phyloP scores from a whole-genome alignment of 1,140 invertebrate genomes.

The Pollicipes pollicipes region DNA sequence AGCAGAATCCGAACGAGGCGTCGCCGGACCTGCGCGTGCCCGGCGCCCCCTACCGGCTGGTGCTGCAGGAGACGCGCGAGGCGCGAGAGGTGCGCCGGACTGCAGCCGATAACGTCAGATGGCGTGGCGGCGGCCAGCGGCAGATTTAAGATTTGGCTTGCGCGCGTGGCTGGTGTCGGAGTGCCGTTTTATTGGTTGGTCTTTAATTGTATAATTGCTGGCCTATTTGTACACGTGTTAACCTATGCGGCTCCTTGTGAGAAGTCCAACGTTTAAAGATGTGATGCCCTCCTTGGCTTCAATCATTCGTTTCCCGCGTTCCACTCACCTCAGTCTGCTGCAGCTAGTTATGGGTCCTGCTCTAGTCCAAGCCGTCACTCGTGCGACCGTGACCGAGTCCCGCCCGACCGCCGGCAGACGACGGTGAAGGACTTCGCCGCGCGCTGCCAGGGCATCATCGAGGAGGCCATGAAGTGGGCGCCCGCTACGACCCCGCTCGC shows the following conservation, averaged over 20 bases:
- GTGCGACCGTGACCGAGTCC: neutral
- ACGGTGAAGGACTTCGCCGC: slow-evolving; percentile 72
- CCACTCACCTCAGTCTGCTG: no score
- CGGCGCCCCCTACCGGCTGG: slow-evolving; percentile 61
- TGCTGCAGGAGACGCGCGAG: slow-evolving; percentile 77
- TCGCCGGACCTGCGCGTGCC: slow-evolving; percentile 64
- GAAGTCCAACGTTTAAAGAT: no score
- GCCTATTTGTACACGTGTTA: no score
- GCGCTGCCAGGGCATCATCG: slow-evolving; percentile 78
- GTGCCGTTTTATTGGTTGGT: no score
- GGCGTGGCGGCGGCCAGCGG: neutral
- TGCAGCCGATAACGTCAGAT: neutral
- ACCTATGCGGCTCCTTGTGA: no score
- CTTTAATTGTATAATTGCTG: no score
- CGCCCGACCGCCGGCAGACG: slow-evolving; percentile 21
- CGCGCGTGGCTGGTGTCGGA: no score
- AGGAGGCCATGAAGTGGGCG: slow-evolving; percentile 96
- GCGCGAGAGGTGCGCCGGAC: slow-evolving; percentile 62
- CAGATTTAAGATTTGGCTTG: slow-evolving; percentile 15
- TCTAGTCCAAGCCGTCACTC: no score
- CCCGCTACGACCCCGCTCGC: slow-evolving; percentile 81
- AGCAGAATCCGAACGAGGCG: slow-evolving; percentile 83
- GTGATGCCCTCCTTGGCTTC: no score
- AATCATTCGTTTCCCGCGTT: no score
- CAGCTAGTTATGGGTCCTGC: no score